phyloP scores from a whole-genome alignment of 2,888 invertebrate genomes.

The Xanthia icteritia region DNA sequence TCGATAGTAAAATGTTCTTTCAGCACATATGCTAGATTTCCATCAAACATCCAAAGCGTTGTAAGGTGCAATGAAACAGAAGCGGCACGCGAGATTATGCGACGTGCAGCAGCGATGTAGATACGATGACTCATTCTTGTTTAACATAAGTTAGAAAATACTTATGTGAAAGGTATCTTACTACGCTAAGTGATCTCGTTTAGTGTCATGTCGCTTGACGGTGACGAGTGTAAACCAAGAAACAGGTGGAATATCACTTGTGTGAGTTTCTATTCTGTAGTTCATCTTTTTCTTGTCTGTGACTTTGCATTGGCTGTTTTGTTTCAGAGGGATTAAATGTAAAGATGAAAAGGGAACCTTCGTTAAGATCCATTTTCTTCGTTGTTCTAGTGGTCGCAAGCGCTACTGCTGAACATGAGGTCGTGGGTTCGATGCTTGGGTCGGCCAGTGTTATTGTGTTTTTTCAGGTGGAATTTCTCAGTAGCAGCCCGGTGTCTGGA shows the following conservation, averaged over 20 bases:
- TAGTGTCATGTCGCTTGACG: slow-evolving; percentile 15
- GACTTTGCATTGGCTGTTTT: not conserved
- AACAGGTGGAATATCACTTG: not conserved
- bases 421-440: not conserved
- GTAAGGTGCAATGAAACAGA: slow-evolving; percentile 23
- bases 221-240: not conserved
- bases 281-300: not conserved
- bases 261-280: not conserved
- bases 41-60: slow-evolving; percentile 48
- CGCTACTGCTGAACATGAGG: not conserved
- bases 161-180: not conserved
- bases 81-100: slow-evolving; percentile 31
- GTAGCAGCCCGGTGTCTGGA: not conserved
- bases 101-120: not conserved
- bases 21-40: slow-evolving; percentile 33
- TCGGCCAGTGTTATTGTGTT: not conserved
- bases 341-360: not conserved
- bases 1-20: slow-evolving; percentile 44
- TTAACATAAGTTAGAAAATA: slow-evolving; percentile 39
- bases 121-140: slow-evolving; percentile 36
- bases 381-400: too few relatives aligned
- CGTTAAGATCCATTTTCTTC: too few relatives aligned
- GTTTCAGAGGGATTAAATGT: not conserved
- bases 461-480: not conserved
- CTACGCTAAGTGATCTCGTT: slow-evolving; percentile 25